A percentile compares a stretch with the other conserved stretches of the same genome.
Evolutionary conservation across 1,140 invertebrate species (phyloP).

Genomic region (Pseudomyrmex concolor): DNA sequence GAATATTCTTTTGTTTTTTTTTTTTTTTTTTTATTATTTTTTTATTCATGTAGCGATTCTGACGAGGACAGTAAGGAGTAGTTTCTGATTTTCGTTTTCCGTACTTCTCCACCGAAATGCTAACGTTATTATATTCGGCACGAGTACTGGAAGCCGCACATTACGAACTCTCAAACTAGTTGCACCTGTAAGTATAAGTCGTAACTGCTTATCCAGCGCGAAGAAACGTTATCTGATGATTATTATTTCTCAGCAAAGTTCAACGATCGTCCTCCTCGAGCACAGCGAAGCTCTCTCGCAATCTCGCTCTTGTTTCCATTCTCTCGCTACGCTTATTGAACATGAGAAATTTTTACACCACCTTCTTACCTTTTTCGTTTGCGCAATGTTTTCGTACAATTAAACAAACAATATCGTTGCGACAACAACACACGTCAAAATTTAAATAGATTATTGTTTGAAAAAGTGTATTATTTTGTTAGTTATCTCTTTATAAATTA

Average conservation of each 20-base stretch:
- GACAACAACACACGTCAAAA: no score
- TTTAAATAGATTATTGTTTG: no score
- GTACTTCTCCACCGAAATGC: background rate
- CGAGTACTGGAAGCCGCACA: background rate
- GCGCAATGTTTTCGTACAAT: no score
- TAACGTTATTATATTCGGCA: constrained; percentile 23
- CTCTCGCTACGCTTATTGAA: background rate
- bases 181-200: background rate
- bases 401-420: no score
- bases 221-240: constrained; percentile 23
- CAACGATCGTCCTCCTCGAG: background rate
- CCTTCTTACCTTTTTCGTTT: no score
- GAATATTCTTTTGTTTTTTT: background rate
- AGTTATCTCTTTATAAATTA: background rate
- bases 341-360: background rate
- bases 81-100: constrained; percentile 22
- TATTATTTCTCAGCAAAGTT: background rate
- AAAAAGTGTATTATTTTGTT: no score
- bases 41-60: background rate
- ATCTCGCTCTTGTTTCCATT: background rate
- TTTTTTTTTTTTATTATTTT: background rate
- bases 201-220: background rate
- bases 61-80: background rate
- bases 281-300: background rate
- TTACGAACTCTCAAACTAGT: constrained; percentile 27